Base-by-base conservation (phyloP, 2,113 vertebrate species). In the Garra rufa region DNA sequence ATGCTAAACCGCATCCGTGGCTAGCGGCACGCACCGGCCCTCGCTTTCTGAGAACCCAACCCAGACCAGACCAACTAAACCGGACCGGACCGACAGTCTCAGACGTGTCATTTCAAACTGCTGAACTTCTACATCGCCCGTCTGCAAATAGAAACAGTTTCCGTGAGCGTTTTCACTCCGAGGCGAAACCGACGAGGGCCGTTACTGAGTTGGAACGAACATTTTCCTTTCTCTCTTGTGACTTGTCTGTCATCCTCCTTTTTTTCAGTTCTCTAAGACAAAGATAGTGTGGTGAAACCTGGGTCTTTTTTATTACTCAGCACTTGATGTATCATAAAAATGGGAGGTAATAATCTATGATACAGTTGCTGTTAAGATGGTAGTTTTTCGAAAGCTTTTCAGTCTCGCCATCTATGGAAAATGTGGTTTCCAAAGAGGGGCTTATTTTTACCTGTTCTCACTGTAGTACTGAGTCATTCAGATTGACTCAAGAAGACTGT, bases 21-120 rank as follows among this genome's bases (percentile, higher is more conserved):
- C 86, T 90, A 88, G 87, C 89, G 91, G 93, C 92, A 88, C 88
- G 82, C 88, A 93, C 94, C 93, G 92, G 89, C 95, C 93, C 92
- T 87, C 88, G 86, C 88, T 91, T 92, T 94, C 95, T 93, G 91
- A 92, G 93, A 96, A 95, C 85, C 84, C 76, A 26, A 6, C 59
- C 38, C 1, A 10, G n/a, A 46, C 21, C 1, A 24, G 46, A 9
- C 71, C 71, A 8, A 30, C 71, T 24, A 15, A 43, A 43, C 76
- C 28, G 0, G 73, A 15, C n/a, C 19, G 70, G 50, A 78, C n/a
- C 21, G 15, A 9, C 26, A 21, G 41, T 21, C 41, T 76, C 86
- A 82, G 83, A 83, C 70, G 46, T 43, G 21, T 57, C 55, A 52
- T 82, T 84, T 85, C 21, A 21, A n/a, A 4, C 43, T 83, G 65